Percentiles rank a stretch among this genome's conserved stretches.
Evolutionary conservation across 2,888 invertebrate species (phyloP).

Genomic region (Cephus rjabovi): DNA sequence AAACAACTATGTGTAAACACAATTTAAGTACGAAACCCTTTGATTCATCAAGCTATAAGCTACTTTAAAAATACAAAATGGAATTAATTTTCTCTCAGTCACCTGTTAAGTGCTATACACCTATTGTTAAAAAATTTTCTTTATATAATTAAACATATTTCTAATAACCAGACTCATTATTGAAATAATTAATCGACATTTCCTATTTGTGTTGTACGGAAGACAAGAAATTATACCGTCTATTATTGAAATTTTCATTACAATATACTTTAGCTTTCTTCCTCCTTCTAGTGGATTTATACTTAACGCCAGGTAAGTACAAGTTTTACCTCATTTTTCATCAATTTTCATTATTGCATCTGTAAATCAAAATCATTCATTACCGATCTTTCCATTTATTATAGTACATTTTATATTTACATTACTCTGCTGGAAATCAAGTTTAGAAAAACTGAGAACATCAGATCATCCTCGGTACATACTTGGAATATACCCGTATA

Average conservation of each 20-base stretch:
- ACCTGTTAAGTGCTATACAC: not conserved
- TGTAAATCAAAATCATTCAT: not conserved
- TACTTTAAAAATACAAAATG: not conserved
- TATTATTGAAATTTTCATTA: not conserved
- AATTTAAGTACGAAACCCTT: not conserved
- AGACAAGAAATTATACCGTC: not conserved
- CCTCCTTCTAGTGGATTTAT: not conserved
- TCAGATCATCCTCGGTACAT: no score
- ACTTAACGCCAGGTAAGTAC: not conserved
- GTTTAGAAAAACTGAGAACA: no score
- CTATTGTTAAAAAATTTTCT: not conserved
- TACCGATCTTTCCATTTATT: not conserved
- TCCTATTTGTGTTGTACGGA: not conserved
- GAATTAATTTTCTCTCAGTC: not conserved
- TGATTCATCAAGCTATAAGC: not conserved
- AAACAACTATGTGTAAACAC: no score
- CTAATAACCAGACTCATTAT: not conserved
- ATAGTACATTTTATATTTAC: not conserved
- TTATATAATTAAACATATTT: not conserved
- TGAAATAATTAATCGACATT: not conserved
- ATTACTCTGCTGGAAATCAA: not conserved
- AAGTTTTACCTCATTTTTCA: not conserved
- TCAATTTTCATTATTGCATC: not conserved
- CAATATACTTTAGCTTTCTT: not conserved
- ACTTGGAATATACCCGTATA: no score